These are phyloP conservation scores for Mactra quadrangularis DNA, from an alignment of 1,140 invertebrate species.

Conservation along the genomic window DNA sequence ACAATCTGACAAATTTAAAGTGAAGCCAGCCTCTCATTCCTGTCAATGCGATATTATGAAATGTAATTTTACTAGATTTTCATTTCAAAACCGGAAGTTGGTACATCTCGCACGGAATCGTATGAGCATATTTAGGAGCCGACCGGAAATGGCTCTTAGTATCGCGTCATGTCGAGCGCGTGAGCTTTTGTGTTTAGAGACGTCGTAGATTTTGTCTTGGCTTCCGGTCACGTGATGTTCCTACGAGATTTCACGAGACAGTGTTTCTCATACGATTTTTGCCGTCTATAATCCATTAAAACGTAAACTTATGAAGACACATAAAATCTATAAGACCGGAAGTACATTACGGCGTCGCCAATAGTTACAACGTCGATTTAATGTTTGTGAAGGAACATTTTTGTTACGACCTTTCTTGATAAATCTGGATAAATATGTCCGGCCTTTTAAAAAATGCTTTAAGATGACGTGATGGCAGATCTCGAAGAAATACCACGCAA, in stretches of 20 bases:
- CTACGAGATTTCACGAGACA: slow-evolving; percentile 21
- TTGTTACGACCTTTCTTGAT: background rate
- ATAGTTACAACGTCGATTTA: background rate
- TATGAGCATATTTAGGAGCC: slow-evolving; percentile 33
- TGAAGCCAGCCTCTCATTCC: slow-evolving; percentile 22
- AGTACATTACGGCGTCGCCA: slow-evolving; percentile 33
- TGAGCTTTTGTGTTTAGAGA: slow-evolving; percentile 46
- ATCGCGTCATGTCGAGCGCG: slow-evolving; percentile 43
- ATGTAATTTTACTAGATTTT: slow-evolving; percentile 59
- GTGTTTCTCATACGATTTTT: slow-evolving; percentile 23
- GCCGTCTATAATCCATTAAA: slow-evolving; percentile 56
- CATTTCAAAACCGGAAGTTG: slow-evolving; percentile 58
- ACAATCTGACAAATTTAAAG: slow-evolving; percentile 46
- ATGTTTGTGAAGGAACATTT: slow-evolving; percentile 17
- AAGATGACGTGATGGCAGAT: slow-evolving; percentile 11
- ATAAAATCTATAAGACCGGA: slow-evolving; percentile 46
- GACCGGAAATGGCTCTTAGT: slow-evolving; percentile 52
- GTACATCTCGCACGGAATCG: slow-evolving; percentile 42
- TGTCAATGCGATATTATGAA: slow-evolving; percentile 55
- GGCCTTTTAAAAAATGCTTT: slow-evolving; percentile 17
- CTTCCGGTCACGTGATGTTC: slow-evolving; percentile 47
- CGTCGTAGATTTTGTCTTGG: slow-evolving; percentile 47
- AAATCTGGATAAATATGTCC: slow-evolving; percentile 29
- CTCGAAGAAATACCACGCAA: background rate
- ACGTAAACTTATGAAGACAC: slow-evolving; percentile 50